phyloP scores from a whole-genome alignment of 1,140 invertebrate genomes.

The Palaemon carinicauda region DNA sequence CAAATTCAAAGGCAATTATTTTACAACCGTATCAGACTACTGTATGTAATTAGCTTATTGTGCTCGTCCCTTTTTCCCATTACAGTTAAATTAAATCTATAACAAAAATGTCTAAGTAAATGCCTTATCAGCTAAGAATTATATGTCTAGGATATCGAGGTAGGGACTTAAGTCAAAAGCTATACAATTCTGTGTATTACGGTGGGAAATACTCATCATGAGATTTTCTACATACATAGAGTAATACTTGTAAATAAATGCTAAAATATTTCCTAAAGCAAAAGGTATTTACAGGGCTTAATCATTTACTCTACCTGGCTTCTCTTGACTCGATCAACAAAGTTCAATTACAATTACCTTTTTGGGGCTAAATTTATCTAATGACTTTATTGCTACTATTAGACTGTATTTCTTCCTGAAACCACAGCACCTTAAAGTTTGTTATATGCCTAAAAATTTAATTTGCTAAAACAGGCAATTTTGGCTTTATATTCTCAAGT shows the following conservation, averaged over 20 bases:
- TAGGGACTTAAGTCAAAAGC: constrained; percentile 37
- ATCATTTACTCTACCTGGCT: constrained; percentile 29
- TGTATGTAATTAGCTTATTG: constrained; percentile 26
- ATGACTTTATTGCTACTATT: constrained; percentile 36
- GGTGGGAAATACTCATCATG: constrained; percentile 25
- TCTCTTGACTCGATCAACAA: constrained; percentile 30
- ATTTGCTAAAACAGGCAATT: not conserved
- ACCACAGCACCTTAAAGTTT: constrained; percentile 31
- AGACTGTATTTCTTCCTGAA: constrained; percentile 36
- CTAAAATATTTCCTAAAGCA: constrained; percentile 36
- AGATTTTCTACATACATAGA: constrained; percentile 33
- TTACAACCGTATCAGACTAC: constrained; percentile 15
- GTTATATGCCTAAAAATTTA: constrained; percentile 19
- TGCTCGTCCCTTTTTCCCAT: constrained; percentile 37
- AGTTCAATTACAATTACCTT: not conserved
- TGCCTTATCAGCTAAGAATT: constrained; percentile 29
- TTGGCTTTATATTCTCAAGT: not conserved
- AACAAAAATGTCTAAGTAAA: constrained; percentile 26
- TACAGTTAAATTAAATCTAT: constrained; percentile 36
- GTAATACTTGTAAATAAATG: constrained; percentile 42
- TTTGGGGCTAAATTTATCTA: constrained; percentile 2
- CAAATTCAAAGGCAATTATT: not conserved
- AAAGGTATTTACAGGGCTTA: constrained; percentile 25
- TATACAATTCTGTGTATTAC: constrained; percentile 37
- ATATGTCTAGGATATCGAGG: constrained; percentile 36